Percentiles rank a stretch among this genome's conserved stretches.
phyloP scores from a whole-genome alignment of 2,888 invertebrate genomes.

The Adelognathus sp. region DNA sequence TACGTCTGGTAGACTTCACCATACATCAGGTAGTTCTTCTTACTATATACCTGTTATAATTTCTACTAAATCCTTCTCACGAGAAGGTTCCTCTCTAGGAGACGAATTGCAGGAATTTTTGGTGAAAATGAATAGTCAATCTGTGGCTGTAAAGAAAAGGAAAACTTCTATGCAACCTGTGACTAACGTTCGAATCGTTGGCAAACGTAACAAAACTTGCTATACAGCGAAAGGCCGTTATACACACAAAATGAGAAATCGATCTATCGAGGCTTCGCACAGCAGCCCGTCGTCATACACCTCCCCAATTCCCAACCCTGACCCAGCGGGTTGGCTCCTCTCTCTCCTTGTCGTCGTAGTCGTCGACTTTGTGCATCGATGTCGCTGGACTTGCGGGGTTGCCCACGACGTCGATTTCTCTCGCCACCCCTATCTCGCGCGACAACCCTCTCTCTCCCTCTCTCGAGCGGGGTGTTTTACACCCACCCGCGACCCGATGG shows the following conservation, averaged over 20 bases:
- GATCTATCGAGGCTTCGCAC: constrained; percentile 40
- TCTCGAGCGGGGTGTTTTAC: neutral
- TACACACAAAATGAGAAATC: neutral
- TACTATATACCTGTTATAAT: too few species aligned
- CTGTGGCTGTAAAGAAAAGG: too few species aligned
- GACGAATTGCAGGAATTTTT: too few species aligned
- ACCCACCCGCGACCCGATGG: neutral
- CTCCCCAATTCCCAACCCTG: constrained; percentile 57
- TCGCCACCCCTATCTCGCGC: neutral
- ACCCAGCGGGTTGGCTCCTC: constrained; percentile 53
- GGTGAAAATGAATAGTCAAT: too few species aligned
- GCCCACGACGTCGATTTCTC: constrained; percentile 48
- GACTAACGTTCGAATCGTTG: too few species aligned
- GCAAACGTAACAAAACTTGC: too few species aligned
- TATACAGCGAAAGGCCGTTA: too few species aligned
- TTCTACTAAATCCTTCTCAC: too few species aligned
- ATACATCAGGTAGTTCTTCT: too few species aligned
- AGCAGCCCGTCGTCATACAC: constrained; percentile 27
- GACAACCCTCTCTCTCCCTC: neutral
- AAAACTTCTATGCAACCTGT: neutral
- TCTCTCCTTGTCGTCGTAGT: too few species aligned
- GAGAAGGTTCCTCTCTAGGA: too few species aligned
- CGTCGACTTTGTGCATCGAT: constrained; percentile 50
- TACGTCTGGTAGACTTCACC: too few species aligned
- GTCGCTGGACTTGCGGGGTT: constrained; percentile 59